Evolutionary conservation across 2,888 invertebrate genomes (phyloP).

Genomic region (Gibbula magus): DNA sequence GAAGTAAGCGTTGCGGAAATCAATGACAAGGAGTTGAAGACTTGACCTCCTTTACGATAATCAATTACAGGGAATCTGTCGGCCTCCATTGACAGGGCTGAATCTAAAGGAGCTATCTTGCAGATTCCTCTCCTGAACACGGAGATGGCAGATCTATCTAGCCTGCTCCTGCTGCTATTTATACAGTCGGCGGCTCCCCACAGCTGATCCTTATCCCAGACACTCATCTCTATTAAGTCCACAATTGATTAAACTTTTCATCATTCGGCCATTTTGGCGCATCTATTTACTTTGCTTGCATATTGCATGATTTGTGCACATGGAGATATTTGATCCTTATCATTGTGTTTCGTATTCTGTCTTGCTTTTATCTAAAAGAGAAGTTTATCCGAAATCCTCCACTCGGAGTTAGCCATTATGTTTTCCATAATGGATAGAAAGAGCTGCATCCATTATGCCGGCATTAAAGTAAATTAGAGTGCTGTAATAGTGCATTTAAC

Average conservation of each 20-base stretch:
- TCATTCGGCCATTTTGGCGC: not conserved
- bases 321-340: too few species aligned
- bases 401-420: too few species aligned
- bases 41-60: slow-evolving; percentile 4
- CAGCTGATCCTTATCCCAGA: not conserved
- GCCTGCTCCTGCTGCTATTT: not conserved
- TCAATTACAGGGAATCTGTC: slow-evolving; percentile 6
- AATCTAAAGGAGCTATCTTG: not conserved
- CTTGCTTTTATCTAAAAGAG: too few species aligned
- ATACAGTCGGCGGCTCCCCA: slow-evolving; percentile 5
- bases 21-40: not conserved
- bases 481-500: not conserved
- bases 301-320: too few species aligned
- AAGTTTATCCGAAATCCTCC: too few species aligned
- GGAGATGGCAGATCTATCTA: not conserved
- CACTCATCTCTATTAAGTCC: not conserved
- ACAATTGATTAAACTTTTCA: slow-evolving; percentile 3
- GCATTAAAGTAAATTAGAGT: slow-evolving; percentile 4
- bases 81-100: not conserved
- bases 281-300: too few species aligned
- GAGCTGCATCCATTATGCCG: not conserved
- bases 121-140: not conserved
- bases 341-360: too few species aligned
- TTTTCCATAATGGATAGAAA: too few species aligned
- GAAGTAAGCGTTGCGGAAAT: not conserved